These are phyloP conservation scores for Lepidocyrtoides sp. DNA, from an alignment of 2,888 invertebrate genomes.

Conservation along the genomic window DNA sequence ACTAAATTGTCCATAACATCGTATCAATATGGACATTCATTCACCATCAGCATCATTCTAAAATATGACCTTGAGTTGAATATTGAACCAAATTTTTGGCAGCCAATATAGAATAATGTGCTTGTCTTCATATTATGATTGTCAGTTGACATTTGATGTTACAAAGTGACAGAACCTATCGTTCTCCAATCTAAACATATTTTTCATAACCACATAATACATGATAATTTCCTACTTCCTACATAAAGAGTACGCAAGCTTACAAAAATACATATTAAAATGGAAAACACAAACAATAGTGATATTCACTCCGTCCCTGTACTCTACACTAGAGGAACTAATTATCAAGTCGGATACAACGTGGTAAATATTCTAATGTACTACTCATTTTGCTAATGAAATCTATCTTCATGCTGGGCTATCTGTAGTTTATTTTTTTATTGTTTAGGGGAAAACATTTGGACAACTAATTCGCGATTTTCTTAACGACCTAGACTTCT, in stretches of 20 bases:
- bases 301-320: constrained; percentile 89
- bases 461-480: constrained; percentile 91
- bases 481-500: constrained; percentile 88
- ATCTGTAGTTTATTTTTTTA: background rate
- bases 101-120: no score
- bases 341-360: constrained; percentile 95
- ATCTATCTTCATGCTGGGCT: no score
- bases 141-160: no score
- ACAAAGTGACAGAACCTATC: no score
- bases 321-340: constrained; percentile 92
- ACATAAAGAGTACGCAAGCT: background rate
- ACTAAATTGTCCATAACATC: no score
- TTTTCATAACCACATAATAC: background rate
- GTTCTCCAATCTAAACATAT: no score
- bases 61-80: no score
- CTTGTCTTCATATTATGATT: no score
- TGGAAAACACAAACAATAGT: constrained; percentile 1
- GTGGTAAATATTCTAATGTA: constrained; percentile 89
- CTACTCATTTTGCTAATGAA: background rate
- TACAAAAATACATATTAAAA: background rate
- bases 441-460: constrained; percentile 92
- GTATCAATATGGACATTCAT: no score
- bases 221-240: background rate
- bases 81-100: no score
- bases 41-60: no score